Conservation (phyloP, 1,140 invertebrate genomes). For the Drosophila navojoa region DNA sequence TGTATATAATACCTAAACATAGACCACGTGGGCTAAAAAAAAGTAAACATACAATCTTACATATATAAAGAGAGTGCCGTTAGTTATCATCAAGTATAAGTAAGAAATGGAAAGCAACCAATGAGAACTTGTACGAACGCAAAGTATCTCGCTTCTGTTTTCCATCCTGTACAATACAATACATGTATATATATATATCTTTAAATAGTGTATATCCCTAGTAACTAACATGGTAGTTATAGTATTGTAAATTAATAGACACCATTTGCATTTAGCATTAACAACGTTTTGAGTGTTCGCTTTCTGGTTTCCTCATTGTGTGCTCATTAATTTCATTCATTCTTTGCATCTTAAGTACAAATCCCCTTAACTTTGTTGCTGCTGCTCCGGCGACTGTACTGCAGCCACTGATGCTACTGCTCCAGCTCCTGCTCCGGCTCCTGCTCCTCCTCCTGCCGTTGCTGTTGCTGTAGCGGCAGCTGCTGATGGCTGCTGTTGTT, state of each 20-base stretch:
- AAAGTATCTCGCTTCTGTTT: constrained; percentile 20
- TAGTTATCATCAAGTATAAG: constrained; percentile 32
- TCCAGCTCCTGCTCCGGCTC: neutral
- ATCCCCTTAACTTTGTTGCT: constrained; percentile 55
- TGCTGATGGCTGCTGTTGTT: constrained; percentile 31
- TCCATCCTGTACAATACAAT: constrained; percentile 22
- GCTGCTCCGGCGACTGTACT: constrained; percentile 11
- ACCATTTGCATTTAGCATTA: constrained; percentile 66
- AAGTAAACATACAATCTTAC: constrained; percentile 30
- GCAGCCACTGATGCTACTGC: constrained; percentile 13
- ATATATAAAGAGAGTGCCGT: constrained; percentile 33
- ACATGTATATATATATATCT: constrained; percentile 20
- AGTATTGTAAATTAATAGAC: constrained; percentile 63
- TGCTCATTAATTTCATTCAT: constrained; percentile 13
- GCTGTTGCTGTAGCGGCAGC: constrained; percentile 8
- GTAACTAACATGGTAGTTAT: constrained; percentile 48
- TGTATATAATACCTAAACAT: constrained; percentile 38
- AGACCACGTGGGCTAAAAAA: constrained; percentile 21
- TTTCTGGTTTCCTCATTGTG: constrained; percentile 6
- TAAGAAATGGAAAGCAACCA: constrained; percentile 29
- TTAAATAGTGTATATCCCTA: constrained; percentile 30
- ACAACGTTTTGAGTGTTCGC: constrained; percentile 50
- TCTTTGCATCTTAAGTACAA: constrained; percentile 40
- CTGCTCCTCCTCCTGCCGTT: neutral
- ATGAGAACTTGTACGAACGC: constrained; percentile 17